These are phyloP conservation scores for Acanthaster planci DNA, from an alignment of 35 echinoderm and acorn worm genomes.

Conservation along the genomic window DNA sequence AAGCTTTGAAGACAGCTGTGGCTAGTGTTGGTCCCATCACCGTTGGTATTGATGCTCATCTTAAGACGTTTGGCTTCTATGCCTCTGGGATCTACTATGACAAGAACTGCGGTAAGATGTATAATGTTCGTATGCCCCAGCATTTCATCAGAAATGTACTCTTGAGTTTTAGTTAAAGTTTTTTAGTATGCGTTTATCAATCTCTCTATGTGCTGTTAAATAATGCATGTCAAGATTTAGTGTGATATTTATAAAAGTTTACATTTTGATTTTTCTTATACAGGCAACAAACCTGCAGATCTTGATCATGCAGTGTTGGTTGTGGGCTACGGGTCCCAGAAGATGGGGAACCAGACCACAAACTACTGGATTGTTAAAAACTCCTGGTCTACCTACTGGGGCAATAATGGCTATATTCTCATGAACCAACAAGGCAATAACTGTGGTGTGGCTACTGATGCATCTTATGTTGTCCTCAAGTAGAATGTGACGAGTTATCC, in stretches of 20 bases:
- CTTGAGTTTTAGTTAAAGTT: neutral
- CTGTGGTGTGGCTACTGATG: constrained; percentile 48
- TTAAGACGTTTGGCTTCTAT: constrained; percentile 77
- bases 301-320: constrained; percentile 86
- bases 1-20: constrained; percentile 63
- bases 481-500: neutral
- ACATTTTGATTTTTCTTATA: constrained; percentile 2
- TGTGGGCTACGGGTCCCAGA: constrained; percentile 67
- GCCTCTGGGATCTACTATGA: constrained; percentile 86
- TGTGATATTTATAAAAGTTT: neutral
- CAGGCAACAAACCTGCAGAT: constrained; percentile 72
- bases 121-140: too few species aligned
- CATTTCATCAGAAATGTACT: too few species aligned
- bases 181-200: neutral
- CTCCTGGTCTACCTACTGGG: constrained; percentile 97
- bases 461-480: constrained; percentile 9
- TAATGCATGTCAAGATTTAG: neutral
- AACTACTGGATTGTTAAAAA: constrained; percentile 92
- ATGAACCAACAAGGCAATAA: constrained; percentile 84
- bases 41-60: constrained; percentile 83
- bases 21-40: constrained; percentile 74
- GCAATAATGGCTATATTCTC: constrained; percentile 88
- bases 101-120: constrained; percentile 73
- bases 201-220: neutral
- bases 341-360: neutral